phyloP scores from a whole-genome alignment of 2,888 invertebrate species.

The Amphipyra berbera region DNA sequence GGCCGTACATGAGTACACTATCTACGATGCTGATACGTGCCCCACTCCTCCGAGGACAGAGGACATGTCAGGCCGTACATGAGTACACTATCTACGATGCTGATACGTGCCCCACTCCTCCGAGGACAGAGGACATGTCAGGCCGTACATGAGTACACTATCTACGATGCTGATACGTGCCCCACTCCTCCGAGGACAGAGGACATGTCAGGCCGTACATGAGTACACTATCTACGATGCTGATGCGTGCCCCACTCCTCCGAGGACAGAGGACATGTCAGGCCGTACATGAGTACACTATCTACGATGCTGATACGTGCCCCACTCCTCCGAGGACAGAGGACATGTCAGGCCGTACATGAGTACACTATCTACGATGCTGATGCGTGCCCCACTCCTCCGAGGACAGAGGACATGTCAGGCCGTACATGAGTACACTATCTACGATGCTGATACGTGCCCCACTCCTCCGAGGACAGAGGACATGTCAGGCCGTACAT shows the following conservation, averaged over 20 bases:
- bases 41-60: neutral
- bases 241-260: neutral
- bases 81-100: neutral
- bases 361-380: neutral
- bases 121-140: neutral
- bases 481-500: neutral
- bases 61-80: neutral
- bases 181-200: neutral
- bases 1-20: neutral
- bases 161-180: constrained; percentile 4
- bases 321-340: neutral
- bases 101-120: neutral
- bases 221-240: neutral
- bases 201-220: neutral
- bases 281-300: neutral
- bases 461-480: neutral
- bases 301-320: constrained; percentile 4
- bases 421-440: neutral
- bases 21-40: constrained; percentile 4
- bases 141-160: neutral
- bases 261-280: neutral
- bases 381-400: neutral
- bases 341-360: neutral
- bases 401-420: neutral
- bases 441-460: constrained; percentile 4